phyloP scores from a whole-genome alignment of 2,797 vertebrate genomes.

The Staurois parvus region DNA sequence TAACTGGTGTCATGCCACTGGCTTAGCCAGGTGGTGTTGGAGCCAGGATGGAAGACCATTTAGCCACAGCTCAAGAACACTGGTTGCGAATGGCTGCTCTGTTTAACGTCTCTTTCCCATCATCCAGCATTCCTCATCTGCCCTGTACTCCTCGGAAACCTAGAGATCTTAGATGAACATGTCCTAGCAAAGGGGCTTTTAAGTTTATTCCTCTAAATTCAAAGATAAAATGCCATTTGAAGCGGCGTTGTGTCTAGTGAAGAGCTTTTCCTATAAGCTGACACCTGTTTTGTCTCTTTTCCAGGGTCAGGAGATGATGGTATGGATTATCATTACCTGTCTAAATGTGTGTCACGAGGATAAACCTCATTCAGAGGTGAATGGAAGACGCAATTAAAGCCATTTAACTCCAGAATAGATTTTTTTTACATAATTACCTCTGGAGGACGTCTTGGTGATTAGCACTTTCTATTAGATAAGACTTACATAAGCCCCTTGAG shows the following conservation, averaged over 20 bases:
- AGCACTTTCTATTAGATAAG: constrained; percentile 21
- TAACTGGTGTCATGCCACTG: no score
- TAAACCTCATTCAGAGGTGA: constrained; percentile 14
- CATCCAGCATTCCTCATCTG: no score
- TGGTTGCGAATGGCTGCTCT: no score
- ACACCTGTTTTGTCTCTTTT: neutral
- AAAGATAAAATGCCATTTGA: no score
- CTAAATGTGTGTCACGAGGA: constrained; percentile 8
- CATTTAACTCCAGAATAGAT: constrained; percentile 26
- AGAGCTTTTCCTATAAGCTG: neutral
- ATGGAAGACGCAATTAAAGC: constrained; percentile 37
- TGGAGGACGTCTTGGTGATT: constrained; percentile 28
- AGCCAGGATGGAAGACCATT: no score
- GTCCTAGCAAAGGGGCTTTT: no score
- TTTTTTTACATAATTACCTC: constrained; percentile 28
- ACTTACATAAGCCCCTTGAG: constrained; percentile 21
- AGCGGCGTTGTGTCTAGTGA: neutral
- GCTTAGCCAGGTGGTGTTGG: no score
- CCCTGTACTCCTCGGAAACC: no score
- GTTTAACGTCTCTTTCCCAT: no score
- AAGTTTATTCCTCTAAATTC: no score
- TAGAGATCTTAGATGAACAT: no score
- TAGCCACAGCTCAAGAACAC: no score
- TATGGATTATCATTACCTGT: constrained; percentile 1
- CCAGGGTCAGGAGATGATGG: neutral